These are phyloP conservation scores for Amblyjoppa proteus DNA, from an alignment of 2,888 invertebrate species.

Conservation along the genomic window DNA sequence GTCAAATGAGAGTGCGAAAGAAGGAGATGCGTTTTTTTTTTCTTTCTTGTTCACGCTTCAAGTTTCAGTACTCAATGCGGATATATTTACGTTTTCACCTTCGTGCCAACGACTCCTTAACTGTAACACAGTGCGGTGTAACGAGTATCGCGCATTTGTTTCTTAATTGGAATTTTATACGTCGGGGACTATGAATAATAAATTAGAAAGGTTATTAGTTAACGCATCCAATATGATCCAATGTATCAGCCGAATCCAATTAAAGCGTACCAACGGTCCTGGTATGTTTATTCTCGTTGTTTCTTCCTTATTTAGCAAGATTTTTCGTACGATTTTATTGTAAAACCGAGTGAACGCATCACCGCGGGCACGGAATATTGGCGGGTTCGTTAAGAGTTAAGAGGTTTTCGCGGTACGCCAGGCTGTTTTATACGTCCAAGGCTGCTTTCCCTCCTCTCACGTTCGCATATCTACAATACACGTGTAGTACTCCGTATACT, in stretches of 20 bases:
- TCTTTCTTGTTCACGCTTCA: slow-evolving; percentile 43
- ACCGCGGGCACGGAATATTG: slow-evolving; percentile 23
- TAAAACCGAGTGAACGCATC: neutral
- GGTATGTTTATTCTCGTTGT: neutral
- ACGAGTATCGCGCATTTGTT: slow-evolving; percentile 17
- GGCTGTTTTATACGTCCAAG: slow-evolving; percentile 22
- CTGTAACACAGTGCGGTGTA: slow-evolving; percentile 1
- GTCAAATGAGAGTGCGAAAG: slow-evolving; percentile 5
- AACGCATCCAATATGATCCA: slow-evolving; percentile 13
- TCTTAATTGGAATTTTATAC: slow-evolving; percentile 47
- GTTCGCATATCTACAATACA: slow-evolving; percentile 15
- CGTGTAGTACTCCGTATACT: neutral
- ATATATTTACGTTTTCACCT: slow-evolving; percentile 64
- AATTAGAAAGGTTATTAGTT: slow-evolving; percentile 53
- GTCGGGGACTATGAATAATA: slow-evolving; percentile 49
- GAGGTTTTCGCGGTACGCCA: slow-evolving; percentile 21
- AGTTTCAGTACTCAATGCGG: slow-evolving; percentile 54
- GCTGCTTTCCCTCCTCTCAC: slow-evolving; percentile 49
- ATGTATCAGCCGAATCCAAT: slow-evolving; percentile 16
- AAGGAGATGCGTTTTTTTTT: slow-evolving; percentile 40
- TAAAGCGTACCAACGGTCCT: neutral
- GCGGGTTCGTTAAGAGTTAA: slow-evolving; percentile 53
- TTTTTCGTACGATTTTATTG: slow-evolving; percentile 23
- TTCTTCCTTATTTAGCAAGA: neutral
- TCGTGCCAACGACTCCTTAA: slow-evolving; percentile 57